phyloP scores from a whole-genome alignment of 2,797 vertebrate species.

The Lates japonicus region DNA sequence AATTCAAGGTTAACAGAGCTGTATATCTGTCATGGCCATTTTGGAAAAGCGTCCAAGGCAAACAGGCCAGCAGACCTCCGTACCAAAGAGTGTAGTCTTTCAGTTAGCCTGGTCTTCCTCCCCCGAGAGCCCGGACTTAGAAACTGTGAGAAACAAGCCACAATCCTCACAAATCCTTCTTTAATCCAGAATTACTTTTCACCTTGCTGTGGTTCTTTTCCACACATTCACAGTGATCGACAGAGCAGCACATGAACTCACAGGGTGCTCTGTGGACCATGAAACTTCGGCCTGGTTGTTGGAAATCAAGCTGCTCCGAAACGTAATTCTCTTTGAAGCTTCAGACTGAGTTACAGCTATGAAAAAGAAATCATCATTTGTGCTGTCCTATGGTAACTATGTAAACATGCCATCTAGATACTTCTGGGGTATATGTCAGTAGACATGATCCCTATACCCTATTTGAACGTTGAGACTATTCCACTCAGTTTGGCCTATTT shows the following conservation, averaged over 20 bases:
- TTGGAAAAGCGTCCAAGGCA: conserved; percentile 64
- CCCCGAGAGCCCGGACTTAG: conserved; percentile 34
- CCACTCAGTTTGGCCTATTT: conserved; percentile 46
- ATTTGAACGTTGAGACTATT: conserved; percentile 41
- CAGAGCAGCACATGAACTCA: conserved; percentile 41
- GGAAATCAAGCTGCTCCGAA: conserved; percentile 34
- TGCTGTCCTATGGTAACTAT: not conserved
- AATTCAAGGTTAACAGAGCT: conserved; percentile 42
- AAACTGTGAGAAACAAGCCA: conserved; percentile 51
- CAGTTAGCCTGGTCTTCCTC: conserved; percentile 42
- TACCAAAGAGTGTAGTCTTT: conserved; percentile 66
- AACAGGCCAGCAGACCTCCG: conserved; percentile 56
- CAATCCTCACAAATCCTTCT: conserved; percentile 61
- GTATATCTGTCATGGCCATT: conserved; percentile 50
- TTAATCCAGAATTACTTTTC: conserved; percentile 54
- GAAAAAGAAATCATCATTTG: not conserved
- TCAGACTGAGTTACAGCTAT: conserved; percentile 3
- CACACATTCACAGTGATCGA: conserved; percentile 49
- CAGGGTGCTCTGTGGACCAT: conserved; percentile 25
- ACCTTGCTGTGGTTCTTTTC: conserved; percentile 41
- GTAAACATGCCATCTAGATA: not conserved
- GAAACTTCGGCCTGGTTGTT: conserved; percentile 32
- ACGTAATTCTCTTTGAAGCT: conserved; percentile 26
- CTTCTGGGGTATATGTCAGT: not conserved
- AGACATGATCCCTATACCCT: conserved; percentile 1